Evolutionary conservation across 2,797 vertebrate species (phyloP), one percentile per base, ranked within the genome.

Genomic region (Morus bassanus): DNA sequence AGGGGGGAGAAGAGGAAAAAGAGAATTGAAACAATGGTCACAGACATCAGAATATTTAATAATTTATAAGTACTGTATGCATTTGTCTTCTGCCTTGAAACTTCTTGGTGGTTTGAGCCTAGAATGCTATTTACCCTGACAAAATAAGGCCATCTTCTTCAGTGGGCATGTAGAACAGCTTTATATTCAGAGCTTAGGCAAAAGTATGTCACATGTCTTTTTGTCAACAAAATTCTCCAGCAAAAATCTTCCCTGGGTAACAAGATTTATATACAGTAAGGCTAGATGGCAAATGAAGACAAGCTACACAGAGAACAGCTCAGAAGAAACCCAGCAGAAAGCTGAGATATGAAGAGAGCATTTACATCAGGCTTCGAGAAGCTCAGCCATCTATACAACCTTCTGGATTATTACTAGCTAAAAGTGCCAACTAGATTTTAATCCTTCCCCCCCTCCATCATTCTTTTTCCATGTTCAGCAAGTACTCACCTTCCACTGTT

Each of bases 301-400:
- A 80, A 6, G 9, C 11, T 68, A 35, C 50, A 21, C 7, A 56
- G 13, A 75, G 28, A 87, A 92, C 17, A 89, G 19, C 30, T 90
- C 69, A 69, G 45, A 81, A 69, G 82, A 61, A 81, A 80, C 56
- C 43, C 59, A 88, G 50, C 41, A 85, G 50, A 88, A 86, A 87
- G 24, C 37, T 54, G 46, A 88, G 24, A 12, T 43, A 69, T 18
- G 46, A 91, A 59, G 27, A 48, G 2, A 6, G 4, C 5, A 57
- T 91, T 96, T 88, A 54, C 25, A 78, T 33, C 45, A 81, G 13
- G 16, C 27, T 92, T 77, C 27, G 33, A 74, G 30, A 83, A 89
- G 6, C 35, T 76, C 51, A 70, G 6, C 16, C 4, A 2, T 45
- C 56, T 88, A 30, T 51, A 48, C 13, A 60, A 2, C 7, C 7